Percentiles rank a stretch among this genome's conserved stretches.
These are phyloP conservation scores for Bombus pyrosoma DNA, from an alignment of 1,140 invertebrate species.

Conservation along the genomic window DNA sequence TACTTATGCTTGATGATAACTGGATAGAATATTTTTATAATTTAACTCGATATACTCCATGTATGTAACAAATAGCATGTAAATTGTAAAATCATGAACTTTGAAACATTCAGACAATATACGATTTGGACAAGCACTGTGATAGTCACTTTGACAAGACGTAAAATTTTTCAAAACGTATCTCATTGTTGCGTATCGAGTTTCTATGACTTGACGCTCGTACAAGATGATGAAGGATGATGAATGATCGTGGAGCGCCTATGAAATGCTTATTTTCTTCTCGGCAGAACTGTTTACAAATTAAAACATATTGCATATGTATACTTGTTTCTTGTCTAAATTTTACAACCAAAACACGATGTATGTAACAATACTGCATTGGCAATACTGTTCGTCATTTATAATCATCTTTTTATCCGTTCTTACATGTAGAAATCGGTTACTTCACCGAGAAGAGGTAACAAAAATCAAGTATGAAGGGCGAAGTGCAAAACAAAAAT, in stretches of 20 bases:
- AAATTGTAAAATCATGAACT: not conserved
- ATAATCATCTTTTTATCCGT: not conserved
- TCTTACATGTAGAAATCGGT: too few species aligned
- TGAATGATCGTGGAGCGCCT: slow-evolving; percentile 71
- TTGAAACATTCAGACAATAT: slow-evolving; percentile 25
- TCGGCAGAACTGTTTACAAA: slow-evolving; percentile 3
- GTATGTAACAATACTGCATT: not conserved
- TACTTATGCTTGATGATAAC: too few species aligned
- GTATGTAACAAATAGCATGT: not conserved
- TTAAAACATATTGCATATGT: not conserved
- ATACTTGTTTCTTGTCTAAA: not conserved
- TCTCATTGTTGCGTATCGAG: slow-evolving; percentile 55
- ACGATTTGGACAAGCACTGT: not conserved
- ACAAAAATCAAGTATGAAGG: slow-evolving; percentile 34
- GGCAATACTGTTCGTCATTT: not conserved
- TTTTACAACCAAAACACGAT: not conserved
- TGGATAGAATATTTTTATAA: too few species aligned
- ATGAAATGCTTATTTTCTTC: slow-evolving; percentile 39
- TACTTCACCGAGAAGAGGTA: slow-evolving; percentile 35
- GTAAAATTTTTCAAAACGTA: not conserved
- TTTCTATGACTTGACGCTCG: slow-evolving; percentile 71
- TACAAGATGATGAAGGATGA: slow-evolving; percentile 67
- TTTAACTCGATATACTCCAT: not conserved
- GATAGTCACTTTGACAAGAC: not conserved
- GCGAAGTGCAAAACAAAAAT: slow-evolving; percentile 26